Evolutionary conservation across 2,888 invertebrate species (phyloP), one percentile per base, ranked within the genome.

Genomic region (Dasysyrphus albostriatus): DNA sequence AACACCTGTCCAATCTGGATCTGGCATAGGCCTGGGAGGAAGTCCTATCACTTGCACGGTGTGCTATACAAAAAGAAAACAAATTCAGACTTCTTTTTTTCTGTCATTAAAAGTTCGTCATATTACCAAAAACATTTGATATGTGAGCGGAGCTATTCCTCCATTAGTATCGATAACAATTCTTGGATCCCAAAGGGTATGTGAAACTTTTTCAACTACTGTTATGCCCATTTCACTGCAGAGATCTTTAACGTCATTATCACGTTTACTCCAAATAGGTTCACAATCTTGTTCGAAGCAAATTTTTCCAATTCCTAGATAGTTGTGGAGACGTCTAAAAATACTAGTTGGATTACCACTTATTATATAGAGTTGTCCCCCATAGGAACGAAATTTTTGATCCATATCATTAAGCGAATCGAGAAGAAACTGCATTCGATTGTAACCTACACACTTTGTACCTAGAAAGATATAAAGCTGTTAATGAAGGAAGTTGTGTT

Each of bases 141-240:
- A 96, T 0, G 96, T 96, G 10, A 96, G 93, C 14, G 96, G 96
- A 2, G 96, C 95, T 19, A 94, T 94, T 7, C 96, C 96, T 0
- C 95, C 96, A 90, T 96, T 96, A 8, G 94, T 94, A 39, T 94
- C 92, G 54, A 96, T 94, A 9, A 96, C 94, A 44, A 92, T 93
- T 39, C 93, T 93, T 0, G 96, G 96, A 90, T 96, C 94, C 95
- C 96, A 96, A 9, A 96, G 93, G 0, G 96, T 96, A 89, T 96
- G 96, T 0, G 96, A 95, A 3, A 96, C 94, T 89, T 94, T 93
- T 89, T 96, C 96, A 49, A 93, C 91, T 67, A 94, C 94, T 61
- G 93, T 90, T 3, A 96, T 94, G 29, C 93, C 94, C 51, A 93
- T 91, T 81, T 94, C 93, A 0, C 91, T 90, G 89, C 96, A 96